Evolutionary conservation across 2,113 vertebrate genomes (phyloP), one percentile per base, ranked within the genome.

Genomic region (Hippocampus barbouri): DNA sequence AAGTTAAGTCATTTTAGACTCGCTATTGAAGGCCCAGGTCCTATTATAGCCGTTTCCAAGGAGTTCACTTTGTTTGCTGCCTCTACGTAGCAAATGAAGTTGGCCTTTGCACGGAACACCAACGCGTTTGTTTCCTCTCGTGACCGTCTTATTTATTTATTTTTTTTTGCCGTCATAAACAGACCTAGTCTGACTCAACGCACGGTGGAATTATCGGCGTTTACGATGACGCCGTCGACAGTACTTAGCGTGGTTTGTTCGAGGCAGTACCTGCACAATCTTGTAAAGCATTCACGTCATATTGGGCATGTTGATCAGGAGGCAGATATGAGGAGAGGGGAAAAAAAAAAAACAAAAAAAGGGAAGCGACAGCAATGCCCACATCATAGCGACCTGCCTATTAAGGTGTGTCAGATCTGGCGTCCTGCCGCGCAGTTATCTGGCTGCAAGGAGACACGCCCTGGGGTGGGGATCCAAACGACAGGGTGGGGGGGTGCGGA

Each of bases 331-430:
- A 62, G 54, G 38, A 57, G 8, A 70, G 21, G 34, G 34, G n/a
- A n/a, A 2, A 9, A 61, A 47, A 73, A 30, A 18, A 56, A 25
- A 72, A 73, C 74, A 38, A 72, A 47, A 74, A 30, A 76, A 57
- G 34, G 68, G 7, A 11, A 34, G 23, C 16, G 27, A 27, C 21
- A 71, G 65, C 25, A 27, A 71, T 43, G 61, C 78, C 67, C 56
- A 59, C 70, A 34, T 83, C 74, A 72, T 83, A 71, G 67, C 85
- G 73, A 40, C 72, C 63, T 71, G 71, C 67, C 78, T 76, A 51
- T 75, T 62, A 74, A 80, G 85, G 85, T 65, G 85, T 84, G 85
- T 73, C 68, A 57, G 61, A 65, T 30, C 30, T 86, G 86, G 80
- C 68, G 8, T 16, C 43, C 64, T 54, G 53, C 75, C 72, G 76